Conservation (phyloP, 2,113 vertebrate genomes). For the Nyctibius bracteatus region DNA sequence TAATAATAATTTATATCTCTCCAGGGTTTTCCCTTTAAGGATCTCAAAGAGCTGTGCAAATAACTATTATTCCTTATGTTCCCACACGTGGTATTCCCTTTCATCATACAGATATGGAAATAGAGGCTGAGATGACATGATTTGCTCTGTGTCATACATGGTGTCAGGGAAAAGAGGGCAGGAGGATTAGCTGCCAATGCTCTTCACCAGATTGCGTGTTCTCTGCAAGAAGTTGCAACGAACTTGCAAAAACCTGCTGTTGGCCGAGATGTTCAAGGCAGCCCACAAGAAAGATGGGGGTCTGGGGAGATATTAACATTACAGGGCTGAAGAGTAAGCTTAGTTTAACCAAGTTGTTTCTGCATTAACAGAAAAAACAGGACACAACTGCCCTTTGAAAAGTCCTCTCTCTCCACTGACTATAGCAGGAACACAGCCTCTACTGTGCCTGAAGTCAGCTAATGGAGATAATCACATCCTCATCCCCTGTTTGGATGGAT, state of each 20-base stretch:
- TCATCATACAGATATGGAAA: neutral
- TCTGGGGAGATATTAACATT: too few relatives aligned
- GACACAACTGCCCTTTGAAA: neutral
- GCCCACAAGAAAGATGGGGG: neutral
- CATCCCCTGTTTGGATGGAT: neutral
- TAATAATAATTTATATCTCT: slow-evolving; percentile 6
- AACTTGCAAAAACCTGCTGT: neutral
- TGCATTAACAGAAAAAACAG: neutral
- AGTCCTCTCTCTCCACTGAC: neutral
- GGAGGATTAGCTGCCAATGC: neutral
- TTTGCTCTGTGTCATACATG: neutral
- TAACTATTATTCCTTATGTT: neutral
- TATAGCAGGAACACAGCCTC: neutral
- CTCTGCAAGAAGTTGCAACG: neutral
- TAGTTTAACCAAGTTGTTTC: neutral
- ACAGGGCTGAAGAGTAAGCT: neutral
- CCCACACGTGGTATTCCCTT: neutral
- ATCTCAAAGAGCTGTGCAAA: slow-evolving; percentile 28
- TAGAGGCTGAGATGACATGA: neutral
- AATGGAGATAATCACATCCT: neutral
- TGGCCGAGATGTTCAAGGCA: neutral
- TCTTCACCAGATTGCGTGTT: neutral
- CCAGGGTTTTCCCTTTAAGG: neutral
- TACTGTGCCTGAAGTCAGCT: neutral
- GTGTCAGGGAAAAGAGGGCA: neutral